phyloP scores from a whole-genome alignment of 2,888 invertebrate species.

The Molanna angustata region DNA sequence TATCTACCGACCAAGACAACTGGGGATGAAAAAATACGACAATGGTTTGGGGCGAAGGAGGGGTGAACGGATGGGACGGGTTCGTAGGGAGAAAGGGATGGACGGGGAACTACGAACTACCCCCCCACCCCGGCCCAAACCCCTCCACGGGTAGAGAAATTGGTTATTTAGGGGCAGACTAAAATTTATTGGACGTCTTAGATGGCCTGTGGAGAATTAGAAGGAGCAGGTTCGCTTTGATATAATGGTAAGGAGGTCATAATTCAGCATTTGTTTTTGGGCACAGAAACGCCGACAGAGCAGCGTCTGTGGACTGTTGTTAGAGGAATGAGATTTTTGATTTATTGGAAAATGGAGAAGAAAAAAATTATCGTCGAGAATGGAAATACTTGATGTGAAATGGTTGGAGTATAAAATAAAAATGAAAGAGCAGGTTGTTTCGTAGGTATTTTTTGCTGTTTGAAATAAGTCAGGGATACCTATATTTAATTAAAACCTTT shows the following conservation, averaged over 20 bases:
- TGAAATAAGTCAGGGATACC: too few species aligned
- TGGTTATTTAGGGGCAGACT: constrained; percentile 36
- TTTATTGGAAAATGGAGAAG: too few species aligned
- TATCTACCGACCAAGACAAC: too few species aligned
- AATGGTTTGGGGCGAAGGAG: constrained; percentile 11
- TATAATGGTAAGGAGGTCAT: constrained; percentile 50
- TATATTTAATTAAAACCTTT: too few species aligned
- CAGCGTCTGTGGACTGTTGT: too few species aligned
- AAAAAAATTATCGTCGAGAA: too few species aligned
- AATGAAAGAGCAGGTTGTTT: too few species aligned
- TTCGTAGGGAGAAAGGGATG: background rate
- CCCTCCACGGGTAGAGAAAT: constrained; percentile 4
- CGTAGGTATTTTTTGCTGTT: too few species aligned
- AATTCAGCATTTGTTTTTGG: constrained; percentile 57
- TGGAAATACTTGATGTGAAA: too few species aligned
- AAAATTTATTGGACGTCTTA: constrained; percentile 56
- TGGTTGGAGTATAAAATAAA: too few species aligned
- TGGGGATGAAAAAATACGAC: constrained; percentile 20
- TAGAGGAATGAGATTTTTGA: background rate
- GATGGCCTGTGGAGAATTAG: constrained; percentile 56
- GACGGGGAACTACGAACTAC: too few species aligned
- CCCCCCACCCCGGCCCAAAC: too few species aligned
- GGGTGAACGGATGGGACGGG: constrained; percentile 20
- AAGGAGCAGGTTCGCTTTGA: constrained; percentile 52
- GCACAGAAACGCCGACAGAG: constrained; percentile 17